Conservation (phyloP, 2,113 vertebrate genomes). For the Alouatta palliata region DNA sequence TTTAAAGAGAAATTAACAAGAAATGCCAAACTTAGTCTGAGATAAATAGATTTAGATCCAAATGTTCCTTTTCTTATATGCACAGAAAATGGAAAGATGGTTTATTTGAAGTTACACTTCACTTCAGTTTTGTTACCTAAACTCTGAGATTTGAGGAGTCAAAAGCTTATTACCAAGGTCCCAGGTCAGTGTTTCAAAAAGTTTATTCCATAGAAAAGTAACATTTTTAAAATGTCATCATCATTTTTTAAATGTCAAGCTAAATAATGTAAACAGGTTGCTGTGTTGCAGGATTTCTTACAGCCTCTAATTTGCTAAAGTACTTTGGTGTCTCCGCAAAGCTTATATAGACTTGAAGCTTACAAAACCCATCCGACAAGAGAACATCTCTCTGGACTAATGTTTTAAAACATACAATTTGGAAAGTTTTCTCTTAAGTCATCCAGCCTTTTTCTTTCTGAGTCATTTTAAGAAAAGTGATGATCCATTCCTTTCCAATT, state of each 20-base stretch:
- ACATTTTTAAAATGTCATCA: not conserved
- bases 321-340: not conserved
- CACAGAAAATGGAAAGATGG: not conserved
- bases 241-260: not conserved
- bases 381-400: not conserved
- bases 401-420: not conserved
- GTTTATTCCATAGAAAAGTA: not conserved
- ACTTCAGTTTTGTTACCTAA: not conserved
- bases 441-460: not conserved
- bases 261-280: not conserved
- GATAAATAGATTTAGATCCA: not conserved
- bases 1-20: not conserved
- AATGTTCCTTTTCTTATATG: not conserved
- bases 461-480: not conserved
- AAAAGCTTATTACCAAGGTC: not conserved
- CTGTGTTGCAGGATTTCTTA: not conserved
- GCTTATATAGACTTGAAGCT: not conserved
- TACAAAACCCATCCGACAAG: not conserved
- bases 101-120: not conserved
- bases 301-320: not conserved
- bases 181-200: not conserved
- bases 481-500: not conserved
- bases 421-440: constrained; percentile 11
- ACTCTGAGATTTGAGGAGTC: not conserved
- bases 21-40: not conserved